Conservation (phyloP, 2,888 invertebrate genomes). For the Nymphalis c-album region DNA sequence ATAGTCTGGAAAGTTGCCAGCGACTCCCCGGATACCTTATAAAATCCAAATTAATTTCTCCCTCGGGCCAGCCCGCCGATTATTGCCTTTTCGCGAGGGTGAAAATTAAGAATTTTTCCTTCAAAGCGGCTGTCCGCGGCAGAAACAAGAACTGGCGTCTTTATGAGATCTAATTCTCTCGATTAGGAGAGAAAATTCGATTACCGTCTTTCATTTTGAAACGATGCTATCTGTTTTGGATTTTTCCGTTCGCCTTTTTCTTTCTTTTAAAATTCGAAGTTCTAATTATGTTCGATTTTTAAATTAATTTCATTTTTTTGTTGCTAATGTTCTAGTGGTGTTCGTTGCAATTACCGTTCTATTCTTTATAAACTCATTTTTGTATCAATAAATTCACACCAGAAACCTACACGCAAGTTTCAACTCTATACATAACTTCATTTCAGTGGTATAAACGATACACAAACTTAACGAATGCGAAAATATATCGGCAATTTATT, state of each 20-base stretch:
- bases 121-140: slow-evolving; percentile 59
- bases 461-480: too few species aligned
- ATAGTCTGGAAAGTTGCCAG: slow-evolving; percentile 53
- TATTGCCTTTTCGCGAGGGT: slow-evolving; percentile 54
- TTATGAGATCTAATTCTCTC: slow-evolving; percentile 64
- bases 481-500: too few species aligned
- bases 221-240: slow-evolving; percentile 29
- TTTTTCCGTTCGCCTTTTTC: slow-evolving; percentile 15
- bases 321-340: too few species aligned
- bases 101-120: slow-evolving; percentile 62
- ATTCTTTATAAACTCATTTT: background rate
- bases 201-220: slow-evolving; percentile 53
- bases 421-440: too few species aligned
- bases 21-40: slow-evolving; percentile 41
- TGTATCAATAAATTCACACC: too few species aligned
- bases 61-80: slow-evolving; percentile 47
- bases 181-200: slow-evolving; percentile 60
- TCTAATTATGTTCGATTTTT: too few species aligned
- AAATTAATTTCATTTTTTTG: too few species aligned
- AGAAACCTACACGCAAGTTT: too few species aligned
- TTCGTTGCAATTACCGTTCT: background rate
- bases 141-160: slow-evolving; percentile 54
- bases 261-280: background rate
- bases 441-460: too few species aligned
- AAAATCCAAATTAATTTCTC: slow-evolving; percentile 59